These are phyloP conservation scores for Scaptodrosophila lebanonensis DNA, from an alignment of 1,140 invertebrate genomes.

Conservation along the genomic window DNA sequence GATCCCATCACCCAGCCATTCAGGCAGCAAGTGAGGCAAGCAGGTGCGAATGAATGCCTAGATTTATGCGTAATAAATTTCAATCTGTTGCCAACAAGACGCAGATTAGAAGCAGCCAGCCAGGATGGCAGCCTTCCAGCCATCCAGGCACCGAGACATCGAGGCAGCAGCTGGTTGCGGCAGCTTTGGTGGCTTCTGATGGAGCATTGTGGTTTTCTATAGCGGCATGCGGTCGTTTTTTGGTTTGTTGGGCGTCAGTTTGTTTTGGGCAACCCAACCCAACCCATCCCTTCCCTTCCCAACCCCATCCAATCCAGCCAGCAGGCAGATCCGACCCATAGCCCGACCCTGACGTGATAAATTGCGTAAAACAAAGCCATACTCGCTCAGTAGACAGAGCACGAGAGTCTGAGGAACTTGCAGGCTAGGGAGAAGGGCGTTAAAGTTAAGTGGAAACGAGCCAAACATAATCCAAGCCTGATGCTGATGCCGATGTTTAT, in stretches of 20 bases:
- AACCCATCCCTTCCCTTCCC: too few relatives aligned
- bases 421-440: too few relatives aligned
- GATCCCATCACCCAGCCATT: not conserved
- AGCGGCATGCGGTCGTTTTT: conserved; percentile 27
- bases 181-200: conserved; percentile 1
- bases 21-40: conserved; percentile 13
- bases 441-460: too few relatives aligned
- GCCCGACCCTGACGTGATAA: conserved; percentile 35
- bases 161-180: not conserved
- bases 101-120: conserved; percentile 47
- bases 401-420: too few relatives aligned
- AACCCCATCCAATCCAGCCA: too few relatives aligned
- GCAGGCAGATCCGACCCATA: too few relatives aligned
- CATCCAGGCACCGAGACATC: conserved; percentile 1
- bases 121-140: conserved; percentile 1
- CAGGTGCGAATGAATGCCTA: conserved; percentile 73
- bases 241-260: conserved; percentile 1
- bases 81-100: conserved; percentile 75
- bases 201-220: too few relatives aligned
- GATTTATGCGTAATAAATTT: conserved; percentile 77
- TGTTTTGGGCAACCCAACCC: too few relatives aligned
- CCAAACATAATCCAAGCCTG: too few relatives aligned
- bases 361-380: conserved; percentile 26
- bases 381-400: not conserved
- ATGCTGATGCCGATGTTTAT: too few relatives aligned